These are phyloP conservation scores for Labia minor DNA, from an alignment of 2,888 invertebrate genomes.

Conservation along the genomic window DNA sequence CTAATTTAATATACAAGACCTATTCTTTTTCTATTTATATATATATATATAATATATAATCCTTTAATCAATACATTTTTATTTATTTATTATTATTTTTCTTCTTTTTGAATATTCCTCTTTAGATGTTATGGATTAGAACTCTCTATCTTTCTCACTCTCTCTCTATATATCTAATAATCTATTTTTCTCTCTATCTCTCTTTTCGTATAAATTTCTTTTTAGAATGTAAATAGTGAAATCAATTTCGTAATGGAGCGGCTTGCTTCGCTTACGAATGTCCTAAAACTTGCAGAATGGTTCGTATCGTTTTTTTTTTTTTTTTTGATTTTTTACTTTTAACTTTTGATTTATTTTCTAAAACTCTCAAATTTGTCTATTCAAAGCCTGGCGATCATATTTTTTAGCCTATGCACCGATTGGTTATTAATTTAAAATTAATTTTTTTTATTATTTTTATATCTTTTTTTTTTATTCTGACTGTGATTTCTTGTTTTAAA, in stretches of 20 bases:
- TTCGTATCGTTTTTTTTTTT: not conserved
- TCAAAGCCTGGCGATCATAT: not conserved
- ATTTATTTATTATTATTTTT: not conserved
- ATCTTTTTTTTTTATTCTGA: not conserved
- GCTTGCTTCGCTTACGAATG: conserved; percentile 1
- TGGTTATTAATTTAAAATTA: not conserved
- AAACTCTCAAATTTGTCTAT: not conserved
- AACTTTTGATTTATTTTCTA: no score
- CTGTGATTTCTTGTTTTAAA: not conserved
- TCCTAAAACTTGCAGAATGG: not conserved
- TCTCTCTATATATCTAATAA: no score
- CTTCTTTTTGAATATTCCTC: not conserved
- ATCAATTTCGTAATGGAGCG: not conserved
- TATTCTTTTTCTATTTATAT: not conserved
- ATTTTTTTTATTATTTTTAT: not conserved
- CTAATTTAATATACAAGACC: not conserved
- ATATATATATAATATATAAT: no score
- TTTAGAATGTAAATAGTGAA: not conserved
- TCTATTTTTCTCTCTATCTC: not conserved
- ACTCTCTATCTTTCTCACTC: not conserved
- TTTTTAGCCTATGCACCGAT: conserved; percentile 1
- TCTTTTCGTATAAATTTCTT: not conserved
- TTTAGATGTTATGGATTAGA: not conserved
- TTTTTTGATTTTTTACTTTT: no score
- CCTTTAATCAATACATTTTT: no score